Evolutionary conservation across 2,888 invertebrate genomes (phyloP).

Genomic region (Thymelicus lineola): DNA sequence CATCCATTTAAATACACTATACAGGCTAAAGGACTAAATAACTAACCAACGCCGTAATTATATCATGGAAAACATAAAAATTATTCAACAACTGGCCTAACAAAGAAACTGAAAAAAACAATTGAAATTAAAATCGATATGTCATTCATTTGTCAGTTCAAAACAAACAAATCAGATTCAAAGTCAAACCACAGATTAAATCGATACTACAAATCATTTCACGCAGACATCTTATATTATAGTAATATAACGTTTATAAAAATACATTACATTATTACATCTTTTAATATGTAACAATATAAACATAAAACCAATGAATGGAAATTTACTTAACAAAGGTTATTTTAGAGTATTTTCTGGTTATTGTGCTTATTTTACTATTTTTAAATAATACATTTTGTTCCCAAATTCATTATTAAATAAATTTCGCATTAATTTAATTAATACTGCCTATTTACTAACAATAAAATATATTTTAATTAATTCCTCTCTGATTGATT

Average conservation of each 20-base stretch:
- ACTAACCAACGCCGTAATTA: constrained; percentile 54
- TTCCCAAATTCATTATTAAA: too few species aligned
- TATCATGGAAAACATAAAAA: constrained; percentile 50
- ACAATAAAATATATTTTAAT: background rate
- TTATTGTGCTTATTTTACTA: too few species aligned
- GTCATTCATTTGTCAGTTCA: constrained; percentile 48
- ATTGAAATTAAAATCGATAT: constrained; percentile 59
- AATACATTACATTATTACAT: too few species aligned
- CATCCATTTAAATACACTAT: background rate
- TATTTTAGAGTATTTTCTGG: too few species aligned
- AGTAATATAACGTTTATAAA: too few species aligned
- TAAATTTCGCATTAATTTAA: too few species aligned
- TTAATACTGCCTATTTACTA: background rate
- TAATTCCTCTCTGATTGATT: background rate
- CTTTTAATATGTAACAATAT: too few species aligned
- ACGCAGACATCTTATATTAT: constrained; percentile 8
- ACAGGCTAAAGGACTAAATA: constrained; percentile 41
- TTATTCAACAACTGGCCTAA: constrained; percentile 66
- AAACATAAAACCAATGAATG: too few species aligned
- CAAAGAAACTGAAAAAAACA: constrained; percentile 58
- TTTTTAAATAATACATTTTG: too few species aligned
- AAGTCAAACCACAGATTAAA: constrained; percentile 12
- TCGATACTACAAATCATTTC: constrained; percentile 2
- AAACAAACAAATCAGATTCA: constrained; percentile 50
- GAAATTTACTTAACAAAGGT: too few species aligned